phyloP scores from a whole-genome alignment of 2,888 invertebrate species.

The Coenonympha glycerion region DNA sequence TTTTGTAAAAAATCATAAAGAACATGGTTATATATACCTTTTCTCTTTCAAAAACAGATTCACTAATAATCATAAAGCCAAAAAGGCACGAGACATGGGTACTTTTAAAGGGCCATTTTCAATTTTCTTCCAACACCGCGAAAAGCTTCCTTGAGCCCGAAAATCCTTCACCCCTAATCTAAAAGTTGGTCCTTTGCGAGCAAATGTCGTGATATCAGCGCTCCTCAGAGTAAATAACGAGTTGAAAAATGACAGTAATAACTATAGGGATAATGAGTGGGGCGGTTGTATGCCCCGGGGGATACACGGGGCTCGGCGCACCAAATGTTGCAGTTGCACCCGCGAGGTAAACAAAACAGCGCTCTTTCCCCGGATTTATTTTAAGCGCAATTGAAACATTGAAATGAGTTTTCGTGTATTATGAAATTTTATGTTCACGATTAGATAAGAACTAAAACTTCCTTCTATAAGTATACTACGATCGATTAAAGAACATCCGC shows the following conservation, averaged over 20 bases:
- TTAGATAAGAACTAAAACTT: background rate
- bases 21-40: background rate
- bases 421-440: background rate
- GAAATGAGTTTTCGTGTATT: background rate
- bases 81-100: constrained; percentile 18
- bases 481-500: too few species aligned
- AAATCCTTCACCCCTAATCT: constrained; percentile 64
- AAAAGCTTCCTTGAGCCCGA: constrained; percentile 52
- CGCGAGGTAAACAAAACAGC: constrained; percentile 52
- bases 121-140: constrained; percentile 60
- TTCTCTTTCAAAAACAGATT: background rate
- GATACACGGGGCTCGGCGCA: constrained; percentile 61
- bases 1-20: background rate
- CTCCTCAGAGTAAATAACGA: constrained; percentile 74
- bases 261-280: constrained; percentile 74
- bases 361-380: constrained; percentile 18
- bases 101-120: constrained; percentile 62
- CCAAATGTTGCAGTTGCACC: constrained; percentile 62
- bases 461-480: too few species aligned
- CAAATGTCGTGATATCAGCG: constrained; percentile 73
- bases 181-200: constrained; percentile 55
- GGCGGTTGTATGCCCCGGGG: constrained; percentile 71
- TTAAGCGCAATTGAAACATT: constrained; percentile 11
- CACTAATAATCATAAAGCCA: constrained; percentile 10
- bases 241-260: constrained; percentile 77